Conservation (phyloP, 2,888 invertebrate species). For the Leptinotarsa haldemani region DNA sequence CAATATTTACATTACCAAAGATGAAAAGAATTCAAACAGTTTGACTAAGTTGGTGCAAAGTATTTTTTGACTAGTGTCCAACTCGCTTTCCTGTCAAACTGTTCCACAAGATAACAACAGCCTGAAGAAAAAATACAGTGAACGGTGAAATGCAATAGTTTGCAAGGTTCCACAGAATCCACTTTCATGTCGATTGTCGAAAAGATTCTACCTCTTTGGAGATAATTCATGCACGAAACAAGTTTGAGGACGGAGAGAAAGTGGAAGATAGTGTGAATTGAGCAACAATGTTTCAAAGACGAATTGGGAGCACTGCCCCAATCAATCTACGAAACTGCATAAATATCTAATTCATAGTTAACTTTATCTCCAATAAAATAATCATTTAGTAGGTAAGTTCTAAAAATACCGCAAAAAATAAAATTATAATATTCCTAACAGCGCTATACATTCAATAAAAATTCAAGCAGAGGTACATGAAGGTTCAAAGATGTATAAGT, state of each 20-base stretch:
- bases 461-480: no score
- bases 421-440: neutral
- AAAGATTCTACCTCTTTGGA: neutral
- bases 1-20: conserved; percentile 32
- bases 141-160: neutral
- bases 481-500: neutral
- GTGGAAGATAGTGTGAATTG: conserved; percentile 8
- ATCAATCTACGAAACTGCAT: neutral
- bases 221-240: neutral
- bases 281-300: conserved; percentile 10
- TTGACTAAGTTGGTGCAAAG: conserved; percentile 7
- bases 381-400: conserved; percentile 12
- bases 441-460: neutral
- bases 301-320: neutral
- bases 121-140: neutral
- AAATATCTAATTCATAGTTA: conserved; percentile 11
- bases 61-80: conserved; percentile 29
- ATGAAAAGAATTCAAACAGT: neutral
- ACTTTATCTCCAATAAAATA: conserved; percentile 11
- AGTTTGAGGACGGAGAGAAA: neutral
- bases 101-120: neutral
- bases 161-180: neutral
- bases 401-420: conserved; percentile 11
- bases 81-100: conserved; percentile 9
- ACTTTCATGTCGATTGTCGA: neutral